Evolutionary conservation across 2,888 invertebrate species (phyloP), one percentile per base, ranked within the genome.

Genomic region (Pandemis corylana): DNA sequence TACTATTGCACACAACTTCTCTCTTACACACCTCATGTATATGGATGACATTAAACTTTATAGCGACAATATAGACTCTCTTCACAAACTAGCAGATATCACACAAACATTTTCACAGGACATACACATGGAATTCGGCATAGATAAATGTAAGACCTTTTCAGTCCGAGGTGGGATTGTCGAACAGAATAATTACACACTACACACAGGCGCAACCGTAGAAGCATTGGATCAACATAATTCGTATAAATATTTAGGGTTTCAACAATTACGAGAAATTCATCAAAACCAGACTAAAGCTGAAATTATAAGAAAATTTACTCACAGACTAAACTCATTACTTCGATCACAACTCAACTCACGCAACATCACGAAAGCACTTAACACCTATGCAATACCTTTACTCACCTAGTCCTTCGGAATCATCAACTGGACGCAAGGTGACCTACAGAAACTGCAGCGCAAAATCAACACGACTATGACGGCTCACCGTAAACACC

Each of bases 191-290:
- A 7, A 44, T n/a, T 66, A 66, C n/a, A 36, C 28, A 9, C n/a
- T 62, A 41, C 13, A 49, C 0, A 42, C 59, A 5, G 76, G 76
- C 3, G 72, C 69, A 15, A 10, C 10, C 1, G 69, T 76, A 15
- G 69, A 76, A 15, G 44, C 72, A 7, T 10, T 73, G 12, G 56
- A 71, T 0, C 74, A 75, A n/a, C 68, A 76, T 44, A 13, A 68
- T 4, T 77, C 77, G 68, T 51, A 77, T 9, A 76, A 77, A 74
- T 79, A 80, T 53, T 59, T 78, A 70, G 78, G 78, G 1, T 78
- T 46, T 46, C 9, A 68, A 4, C 79, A 79, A 66, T 51, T 46
- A 46, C 20, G 28, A 36, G 49, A 75, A 69, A 77, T 79, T 15
- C n/a, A 64, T 0, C 67, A 78, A 2, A 78, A 76, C 68, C n/a